Conservation (phyloP, 2,797 vertebrate species). For the Gallinago stenura region DNA sequence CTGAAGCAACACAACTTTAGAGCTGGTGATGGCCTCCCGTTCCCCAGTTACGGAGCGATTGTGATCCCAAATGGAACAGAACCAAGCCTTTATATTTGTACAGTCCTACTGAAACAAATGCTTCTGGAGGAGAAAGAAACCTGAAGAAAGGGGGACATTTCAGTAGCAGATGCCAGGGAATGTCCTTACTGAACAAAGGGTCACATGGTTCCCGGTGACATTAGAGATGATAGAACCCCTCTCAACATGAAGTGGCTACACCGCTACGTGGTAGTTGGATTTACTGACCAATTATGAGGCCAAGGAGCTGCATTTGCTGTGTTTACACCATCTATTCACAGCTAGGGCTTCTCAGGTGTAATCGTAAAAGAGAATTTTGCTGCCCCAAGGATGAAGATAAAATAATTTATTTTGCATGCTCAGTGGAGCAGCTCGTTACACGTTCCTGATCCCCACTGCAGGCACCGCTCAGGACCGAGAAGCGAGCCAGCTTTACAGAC, state of each 20-base stretch:
- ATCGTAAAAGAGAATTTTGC: not conserved
- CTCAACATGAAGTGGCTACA: not conserved
- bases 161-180: not conserved
- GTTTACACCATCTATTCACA: not conserved
- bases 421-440: not conserved
- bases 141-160: not conserved
- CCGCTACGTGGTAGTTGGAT: not conserved
- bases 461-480: not conserved
- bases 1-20: not conserved
- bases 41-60: not conserved
- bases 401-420: not conserved
- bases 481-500: not conserved
- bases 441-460: not conserved
- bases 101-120: not conserved
- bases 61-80: not conserved
- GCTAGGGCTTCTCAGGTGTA: not conserved
- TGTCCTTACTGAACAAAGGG: not conserved
- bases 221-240: not conserved
- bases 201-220: not conserved
- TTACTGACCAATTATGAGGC: not conserved
- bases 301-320: not conserved
- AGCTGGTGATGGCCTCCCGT: not conserved
- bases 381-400: not conserved
- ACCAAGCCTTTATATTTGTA: not conserved
- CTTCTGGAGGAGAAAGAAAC: not conserved